Conservation (phyloP, 2,797 vertebrate genomes). For the Onychomys arenicola region DNA sequence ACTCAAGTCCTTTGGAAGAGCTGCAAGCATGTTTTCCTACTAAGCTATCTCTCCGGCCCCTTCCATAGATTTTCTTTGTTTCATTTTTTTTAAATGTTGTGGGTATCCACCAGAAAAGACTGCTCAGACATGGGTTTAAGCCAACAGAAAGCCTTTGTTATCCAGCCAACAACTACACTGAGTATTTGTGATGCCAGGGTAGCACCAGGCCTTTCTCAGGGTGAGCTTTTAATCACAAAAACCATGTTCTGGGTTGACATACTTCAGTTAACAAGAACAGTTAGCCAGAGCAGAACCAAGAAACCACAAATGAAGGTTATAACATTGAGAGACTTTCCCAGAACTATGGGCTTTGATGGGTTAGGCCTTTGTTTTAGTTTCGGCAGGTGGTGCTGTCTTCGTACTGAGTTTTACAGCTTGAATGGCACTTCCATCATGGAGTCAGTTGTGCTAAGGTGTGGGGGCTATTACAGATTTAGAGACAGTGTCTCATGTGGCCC, state of each 20-base stretch:
- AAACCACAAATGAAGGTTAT: background rate
- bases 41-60: background rate
- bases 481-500: background rate
- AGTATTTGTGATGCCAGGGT: background rate
- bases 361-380: background rate
- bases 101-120: background rate
- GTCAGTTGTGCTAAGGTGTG: background rate
- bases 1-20: background rate
- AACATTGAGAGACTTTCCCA: background rate
- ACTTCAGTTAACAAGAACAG: background rate
- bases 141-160: background rate
- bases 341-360: background rate
- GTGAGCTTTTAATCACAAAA: background rate
- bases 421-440: background rate
- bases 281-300: background rate
- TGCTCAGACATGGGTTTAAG: background rate
- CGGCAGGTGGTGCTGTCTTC: background rate
- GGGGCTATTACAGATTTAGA: background rate
- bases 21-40: background rate
- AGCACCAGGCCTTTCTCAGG: background rate
- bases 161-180: background rate
- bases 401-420: background rate
- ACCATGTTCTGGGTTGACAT: background rate
- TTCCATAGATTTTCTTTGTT: background rate
- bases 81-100: background rate